phyloP scores from a whole-genome alignment of 2,113 vertebrate species.

The Azemiops feae region DNA sequence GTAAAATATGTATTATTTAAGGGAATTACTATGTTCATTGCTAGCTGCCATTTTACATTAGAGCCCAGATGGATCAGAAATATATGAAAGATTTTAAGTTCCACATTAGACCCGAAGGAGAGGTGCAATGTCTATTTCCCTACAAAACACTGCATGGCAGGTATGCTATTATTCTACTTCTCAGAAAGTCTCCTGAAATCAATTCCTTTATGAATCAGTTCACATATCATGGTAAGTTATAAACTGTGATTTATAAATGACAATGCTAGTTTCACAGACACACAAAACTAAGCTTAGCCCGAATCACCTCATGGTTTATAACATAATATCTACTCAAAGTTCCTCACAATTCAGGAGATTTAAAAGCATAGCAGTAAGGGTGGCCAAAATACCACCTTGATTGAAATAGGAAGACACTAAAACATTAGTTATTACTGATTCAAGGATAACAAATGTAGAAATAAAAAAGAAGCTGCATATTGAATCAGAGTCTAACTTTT shows the following conservation, averaged over 20 bases:
- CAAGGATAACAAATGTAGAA: conserved; percentile 47
- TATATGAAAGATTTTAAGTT: not conserved
- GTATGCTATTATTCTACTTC: conserved; percentile 22
- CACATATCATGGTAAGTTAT: not conserved
- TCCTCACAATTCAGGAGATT: conserved; percentile 25
- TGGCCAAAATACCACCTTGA: conserved; percentile 33
- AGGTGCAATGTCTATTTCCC: conserved; percentile 15
- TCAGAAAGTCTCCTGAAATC: conserved; percentile 3
- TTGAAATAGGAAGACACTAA: conserved; percentile 56
- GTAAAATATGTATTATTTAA: conserved; percentile 33
- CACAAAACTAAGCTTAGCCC: not conserved
- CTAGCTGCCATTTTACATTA: conserved; percentile 43
- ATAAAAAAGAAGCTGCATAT: conserved; percentile 39
- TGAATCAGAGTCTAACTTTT: not conserved
- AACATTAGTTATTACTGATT: conserved; percentile 60
- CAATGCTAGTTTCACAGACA: not conserved
- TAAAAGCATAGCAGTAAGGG: conserved; percentile 51
- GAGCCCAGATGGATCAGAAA: not conserved
- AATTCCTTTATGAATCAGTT: conserved; percentile 8
- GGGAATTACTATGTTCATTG: not conserved
- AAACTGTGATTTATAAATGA: not conserved
- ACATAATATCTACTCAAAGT: conserved; percentile 9
- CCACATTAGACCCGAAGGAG: conserved; percentile 1
- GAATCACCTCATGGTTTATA: not conserved
- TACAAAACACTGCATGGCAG: conserved; percentile 1